Conservation (phyloP, 2,797 vertebrate genomes). For the Channa striata region DNA sequence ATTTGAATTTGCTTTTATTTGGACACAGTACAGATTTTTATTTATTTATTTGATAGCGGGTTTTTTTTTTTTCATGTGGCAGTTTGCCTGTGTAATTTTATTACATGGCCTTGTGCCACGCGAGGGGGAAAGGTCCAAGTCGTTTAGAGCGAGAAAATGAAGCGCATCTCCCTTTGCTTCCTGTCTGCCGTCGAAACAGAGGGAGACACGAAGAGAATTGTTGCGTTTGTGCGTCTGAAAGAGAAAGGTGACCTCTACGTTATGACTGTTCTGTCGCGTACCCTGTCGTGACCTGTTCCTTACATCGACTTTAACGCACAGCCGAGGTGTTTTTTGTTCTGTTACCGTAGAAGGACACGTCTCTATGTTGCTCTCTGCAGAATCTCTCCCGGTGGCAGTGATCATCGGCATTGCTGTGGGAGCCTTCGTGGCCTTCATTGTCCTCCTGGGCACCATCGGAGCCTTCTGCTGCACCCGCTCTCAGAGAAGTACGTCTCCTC, state of each 20-base stretch:
- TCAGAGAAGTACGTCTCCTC: conserved; percentile 93
- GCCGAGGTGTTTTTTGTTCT: conserved; percentile 23
- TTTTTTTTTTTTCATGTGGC: too few relatives aligned
- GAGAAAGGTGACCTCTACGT: conserved; percentile 6
- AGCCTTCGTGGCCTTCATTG: conserved; percentile 95
- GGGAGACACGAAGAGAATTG: background rate
- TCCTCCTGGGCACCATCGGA: conserved; percentile 97
- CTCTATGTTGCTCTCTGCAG: conserved; percentile 82
- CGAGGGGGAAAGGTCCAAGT: conserved; percentile 21
- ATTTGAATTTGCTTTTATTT: conserved; percentile 35
- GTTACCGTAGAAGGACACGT: conserved; percentile 58
- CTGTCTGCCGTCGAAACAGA: conserved; percentile 18
- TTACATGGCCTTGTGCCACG: conserved; percentile 18
- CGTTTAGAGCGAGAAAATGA: conserved; percentile 26
- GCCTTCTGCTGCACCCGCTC: conserved; percentile 98
- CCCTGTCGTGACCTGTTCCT: background rate
- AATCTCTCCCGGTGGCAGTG: conserved; percentile 95
- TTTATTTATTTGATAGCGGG: background rate
- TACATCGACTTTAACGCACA: conserved; percentile 2
- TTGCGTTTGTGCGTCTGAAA: background rate
- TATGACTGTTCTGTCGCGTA: conserved; percentile 7
- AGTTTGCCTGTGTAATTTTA: conserved; percentile 23
- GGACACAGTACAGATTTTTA: background rate
- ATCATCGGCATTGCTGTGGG: conserved; percentile 98
- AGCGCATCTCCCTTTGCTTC: background rate